phyloP scores from a whole-genome alignment of 1,140 invertebrate genomes.

The Rhysida immarginata region DNA sequence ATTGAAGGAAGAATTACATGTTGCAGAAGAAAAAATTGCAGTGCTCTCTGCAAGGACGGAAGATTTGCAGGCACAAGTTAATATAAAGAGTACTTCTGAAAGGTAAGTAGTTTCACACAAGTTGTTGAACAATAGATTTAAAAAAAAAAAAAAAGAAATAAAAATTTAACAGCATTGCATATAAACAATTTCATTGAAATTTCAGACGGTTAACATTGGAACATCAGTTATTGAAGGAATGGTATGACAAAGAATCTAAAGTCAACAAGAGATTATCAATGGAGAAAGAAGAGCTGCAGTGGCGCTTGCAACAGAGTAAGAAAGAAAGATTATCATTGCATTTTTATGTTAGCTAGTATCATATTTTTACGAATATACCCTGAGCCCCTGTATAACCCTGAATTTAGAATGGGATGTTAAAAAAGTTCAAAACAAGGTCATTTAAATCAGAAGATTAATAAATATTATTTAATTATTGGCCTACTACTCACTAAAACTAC shows the following conservation, averaged over 20 bases:
- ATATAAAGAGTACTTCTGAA: constrained; percentile 13
- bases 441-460: no score
- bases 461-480: no score
- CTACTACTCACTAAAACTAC: no score
- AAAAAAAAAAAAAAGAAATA: background rate
- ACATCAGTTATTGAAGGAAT: constrained; percentile 51
- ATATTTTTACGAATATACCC: no score
- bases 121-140: background rate
- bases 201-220: constrained; percentile 33
- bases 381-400: no score
- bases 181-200: constrained; percentile 25
- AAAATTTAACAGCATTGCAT: constrained; percentile 27
- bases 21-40: constrained; percentile 11
- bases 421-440: no score
- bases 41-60: constrained; percentile 13
- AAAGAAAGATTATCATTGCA: no score
- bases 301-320: constrained; percentile 39
- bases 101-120: constrained; percentile 6
- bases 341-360: no score
- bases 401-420: no score
- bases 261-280: constrained; percentile 57
- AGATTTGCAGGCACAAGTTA: constrained; percentile 15
- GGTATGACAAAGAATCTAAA: constrained; percentile 49
- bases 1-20: constrained; percentile 10
- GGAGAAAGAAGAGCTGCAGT: constrained; percentile 72